These are phyloP conservation scores for Macrotus californicus DNA, from an alignment of 2,113 vertebrate genomes.

Conservation along the genomic window DNA sequence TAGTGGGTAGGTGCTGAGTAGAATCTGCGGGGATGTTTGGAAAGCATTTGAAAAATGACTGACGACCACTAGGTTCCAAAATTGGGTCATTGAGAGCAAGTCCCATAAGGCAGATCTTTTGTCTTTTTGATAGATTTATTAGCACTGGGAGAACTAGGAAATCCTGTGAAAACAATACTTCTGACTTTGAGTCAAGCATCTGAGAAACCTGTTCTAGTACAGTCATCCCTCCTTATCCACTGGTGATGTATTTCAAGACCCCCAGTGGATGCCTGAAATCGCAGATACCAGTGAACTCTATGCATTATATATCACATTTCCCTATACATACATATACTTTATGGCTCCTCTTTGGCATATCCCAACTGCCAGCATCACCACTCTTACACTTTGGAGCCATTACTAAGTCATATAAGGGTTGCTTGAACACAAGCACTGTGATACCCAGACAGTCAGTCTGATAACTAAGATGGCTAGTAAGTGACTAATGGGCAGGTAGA, in stretches of 20 bases:
- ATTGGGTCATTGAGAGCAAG: neutral
- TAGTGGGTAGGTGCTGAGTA: neutral
- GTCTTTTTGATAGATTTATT: conserved; percentile 3
- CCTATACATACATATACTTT: neutral
- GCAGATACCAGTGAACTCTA: neutral
- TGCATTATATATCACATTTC: too few relatives aligned
- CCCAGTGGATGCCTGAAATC: neutral
- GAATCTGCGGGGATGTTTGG: conserved; percentile 32
- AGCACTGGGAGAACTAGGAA: neutral
- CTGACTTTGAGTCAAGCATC: neutral
- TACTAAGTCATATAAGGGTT: neutral
- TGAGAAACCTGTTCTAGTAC: neutral
- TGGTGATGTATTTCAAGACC: neutral
- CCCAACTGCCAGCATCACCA: neutral
- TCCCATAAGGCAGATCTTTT: neutral
- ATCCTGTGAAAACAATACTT: neutral
- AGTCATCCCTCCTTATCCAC: neutral
- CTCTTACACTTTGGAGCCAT: neutral
- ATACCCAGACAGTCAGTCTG: neutral
- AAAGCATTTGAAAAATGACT: conserved; percentile 46
- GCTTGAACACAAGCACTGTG: neutral
- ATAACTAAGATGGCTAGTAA: neutral
- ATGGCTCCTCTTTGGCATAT: neutral
- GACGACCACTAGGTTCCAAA: neutral
- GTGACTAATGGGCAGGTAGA: neutral